These are phyloP conservation scores for Menidia beryllina DNA, from an alignment of 2,113 vertebrate species.

Conservation along the genomic window DNA sequence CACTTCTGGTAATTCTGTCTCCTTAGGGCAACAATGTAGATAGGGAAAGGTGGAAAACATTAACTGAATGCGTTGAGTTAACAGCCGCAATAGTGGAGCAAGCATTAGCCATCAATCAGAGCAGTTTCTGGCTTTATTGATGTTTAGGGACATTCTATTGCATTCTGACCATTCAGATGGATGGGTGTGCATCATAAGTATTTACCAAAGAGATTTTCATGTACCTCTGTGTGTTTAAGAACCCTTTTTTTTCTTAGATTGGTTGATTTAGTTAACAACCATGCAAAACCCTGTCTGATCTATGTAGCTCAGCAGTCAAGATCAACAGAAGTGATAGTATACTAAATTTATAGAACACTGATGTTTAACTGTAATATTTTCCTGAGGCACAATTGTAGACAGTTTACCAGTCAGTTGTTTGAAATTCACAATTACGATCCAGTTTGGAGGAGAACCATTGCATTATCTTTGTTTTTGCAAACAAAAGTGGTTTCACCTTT, in stretches of 20 bases:
- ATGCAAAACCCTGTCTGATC: no score
- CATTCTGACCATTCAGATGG: background rate
- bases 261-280: no score
- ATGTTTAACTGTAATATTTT: background rate
- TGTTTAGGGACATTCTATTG: background rate
- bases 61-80: background rate
- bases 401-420: background rate
- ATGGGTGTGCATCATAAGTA: background rate
- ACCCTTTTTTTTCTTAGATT: no score
- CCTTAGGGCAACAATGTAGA: background rate
- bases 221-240: background rate
- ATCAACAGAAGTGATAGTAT: no score
- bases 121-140: background rate
- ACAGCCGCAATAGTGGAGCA: background rate
- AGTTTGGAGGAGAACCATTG: background rate
- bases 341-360: background rate
- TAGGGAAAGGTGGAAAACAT: background rate
- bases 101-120: constrained; percentile 10
- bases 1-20: background rate
- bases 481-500: background rate
- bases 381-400: background rate
- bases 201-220: background rate
- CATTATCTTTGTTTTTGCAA: background rate
- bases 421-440: background rate
- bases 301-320: no score